These are phyloP conservation scores for Hedya salicella DNA, from an alignment of 2,888 invertebrate species.

Conservation along the genomic window DNA sequence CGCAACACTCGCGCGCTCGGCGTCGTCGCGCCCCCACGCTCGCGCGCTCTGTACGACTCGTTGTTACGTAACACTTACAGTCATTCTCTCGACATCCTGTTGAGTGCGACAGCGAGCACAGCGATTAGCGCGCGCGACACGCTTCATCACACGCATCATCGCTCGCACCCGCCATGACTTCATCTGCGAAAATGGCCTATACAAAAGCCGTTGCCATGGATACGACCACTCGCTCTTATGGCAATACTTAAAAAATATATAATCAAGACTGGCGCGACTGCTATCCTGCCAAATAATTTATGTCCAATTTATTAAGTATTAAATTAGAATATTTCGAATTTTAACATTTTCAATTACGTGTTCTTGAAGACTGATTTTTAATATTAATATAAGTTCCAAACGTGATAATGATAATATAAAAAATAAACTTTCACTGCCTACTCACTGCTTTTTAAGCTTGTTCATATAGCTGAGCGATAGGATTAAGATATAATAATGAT, in stretches of 20 bases:
- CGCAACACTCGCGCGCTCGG: slow-evolving; percentile 75
- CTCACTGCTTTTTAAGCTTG: slow-evolving; percentile 65
- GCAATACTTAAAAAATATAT: slow-evolving; percentile 67
- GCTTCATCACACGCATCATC: slow-evolving; percentile 75
- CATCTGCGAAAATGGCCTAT: slow-evolving; percentile 56
- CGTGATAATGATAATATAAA: slow-evolving; percentile 43
- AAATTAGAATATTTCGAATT: slow-evolving; percentile 51
- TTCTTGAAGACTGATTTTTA: no score
- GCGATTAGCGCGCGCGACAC: slow-evolving; percentile 62
- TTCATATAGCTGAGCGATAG: slow-evolving; percentile 63
- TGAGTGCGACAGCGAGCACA: slow-evolving; percentile 65
- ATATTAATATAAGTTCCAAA: slow-evolving; percentile 42
- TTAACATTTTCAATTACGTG: no score
- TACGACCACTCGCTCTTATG: slow-evolving; percentile 60
- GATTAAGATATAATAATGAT: slow-evolving; percentile 51
- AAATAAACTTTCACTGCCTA: slow-evolving; percentile 52
- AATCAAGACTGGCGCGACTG: no score
- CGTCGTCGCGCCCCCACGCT: slow-evolving; percentile 67
- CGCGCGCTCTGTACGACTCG: slow-evolving; percentile 66
- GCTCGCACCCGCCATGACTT: slow-evolving; percentile 70
- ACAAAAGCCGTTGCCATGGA: slow-evolving; percentile 60
- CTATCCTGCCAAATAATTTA: slow-evolving; percentile 59
- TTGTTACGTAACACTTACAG: slow-evolving; percentile 78
- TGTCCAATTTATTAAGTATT: slow-evolving; percentile 56
- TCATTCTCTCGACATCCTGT: slow-evolving; percentile 76